Base-by-base conservation (phyloP, 1,140 invertebrate species). In the Phocides pigmalion region DNA sequence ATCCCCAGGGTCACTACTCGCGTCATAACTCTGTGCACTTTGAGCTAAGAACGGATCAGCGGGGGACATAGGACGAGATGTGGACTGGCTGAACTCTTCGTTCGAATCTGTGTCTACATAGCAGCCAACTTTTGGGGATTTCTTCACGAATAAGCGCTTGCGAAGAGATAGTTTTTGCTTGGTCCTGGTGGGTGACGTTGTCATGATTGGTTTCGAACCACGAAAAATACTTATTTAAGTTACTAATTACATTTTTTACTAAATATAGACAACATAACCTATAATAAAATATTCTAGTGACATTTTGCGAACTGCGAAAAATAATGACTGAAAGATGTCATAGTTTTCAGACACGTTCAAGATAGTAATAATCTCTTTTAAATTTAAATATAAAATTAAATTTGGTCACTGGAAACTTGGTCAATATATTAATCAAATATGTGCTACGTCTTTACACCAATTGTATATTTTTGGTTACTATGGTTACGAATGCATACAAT, bases 61-160 rank as follows among this genome's bases (percentile, higher is more conserved):
- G 14, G 89, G 85, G 42, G 88, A 90, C 67, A 90, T 89, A 22
- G 88, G 87, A 14, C 88, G 81, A 46, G 88, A 90, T 12, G 76
- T 70, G 37, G 84, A 79, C 49, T 89, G 86, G 20, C 68, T 78
- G 47, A 84, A 86, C 79, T 90, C 88, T 63, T 90, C 88, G 51
- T 87, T 86, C 6, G 88, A 90, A 83, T 90, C 87, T 42, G 84
- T 87, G 72, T 90, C 89, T 41, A 90, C 83, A 81, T 88, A 89
- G 74, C 90, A 92, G 42, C 90, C 90, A 68, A 92, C 90, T 84
- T 88, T 91, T 41, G 90, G 89, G 9, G 90, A 92, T 69, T 92
- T 92, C 73, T 92, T 92, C 41, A 91, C 89, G 67, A 92, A 89
- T 58, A 91, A 70, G 16, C 90, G 83, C 74, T 92, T 92, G 20